phyloP scores from a whole-genome alignment of 2,797 vertebrate species.

The Limosa lapponica region DNA sequence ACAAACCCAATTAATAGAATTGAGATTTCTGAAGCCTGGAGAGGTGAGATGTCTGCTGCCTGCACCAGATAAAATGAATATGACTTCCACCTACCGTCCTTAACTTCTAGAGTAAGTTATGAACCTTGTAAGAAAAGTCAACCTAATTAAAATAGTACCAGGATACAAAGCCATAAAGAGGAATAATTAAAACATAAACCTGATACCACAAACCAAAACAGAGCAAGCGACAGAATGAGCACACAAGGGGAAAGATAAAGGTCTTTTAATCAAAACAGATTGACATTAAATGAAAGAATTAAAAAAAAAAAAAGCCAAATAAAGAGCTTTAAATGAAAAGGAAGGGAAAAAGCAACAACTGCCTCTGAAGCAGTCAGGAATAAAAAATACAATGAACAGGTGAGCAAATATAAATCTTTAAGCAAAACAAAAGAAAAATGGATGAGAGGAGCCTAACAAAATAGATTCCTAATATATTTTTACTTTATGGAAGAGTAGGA shows the following conservation, averaged over 20 bases:
- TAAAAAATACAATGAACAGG: neutral
- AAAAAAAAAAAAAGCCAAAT: neutral
- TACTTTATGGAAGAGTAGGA: neutral
- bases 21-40: neutral
- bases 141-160: neutral
- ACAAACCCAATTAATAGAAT: rapidly evolving
- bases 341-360: neutral
- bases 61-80: neutral
- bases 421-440: neutral
- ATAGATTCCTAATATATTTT: neutral
- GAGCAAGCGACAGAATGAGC: neutral
- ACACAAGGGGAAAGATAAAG: neutral
- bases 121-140: neutral
- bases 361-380: neutral
- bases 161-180: neutral
- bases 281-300: neutral
- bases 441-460: neutral
- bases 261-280: neutral
- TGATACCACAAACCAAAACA: neutral
- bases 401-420: neutral
- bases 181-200: neutral
- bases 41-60: neutral
- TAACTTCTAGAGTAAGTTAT: neutral
- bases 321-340: neutral
- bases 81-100: neutral